Evolutionary conservation across 2,113 vertebrate genomes (phyloP).

Genomic region (Corythoichthys haematopterus): DNA sequence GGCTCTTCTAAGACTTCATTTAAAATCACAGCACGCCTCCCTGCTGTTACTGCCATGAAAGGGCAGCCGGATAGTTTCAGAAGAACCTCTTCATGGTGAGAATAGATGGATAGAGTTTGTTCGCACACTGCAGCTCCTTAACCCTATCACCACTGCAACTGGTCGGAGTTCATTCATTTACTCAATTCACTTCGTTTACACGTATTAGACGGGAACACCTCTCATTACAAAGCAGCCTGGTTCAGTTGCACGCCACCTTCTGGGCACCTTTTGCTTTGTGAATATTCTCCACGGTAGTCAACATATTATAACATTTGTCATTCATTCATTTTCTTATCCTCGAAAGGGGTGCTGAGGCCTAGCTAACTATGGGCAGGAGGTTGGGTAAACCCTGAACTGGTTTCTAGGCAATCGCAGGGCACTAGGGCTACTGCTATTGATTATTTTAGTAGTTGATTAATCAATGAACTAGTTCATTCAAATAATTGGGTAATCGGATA

Average conservation of each 20-base stretch:
- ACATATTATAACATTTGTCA: neutral
- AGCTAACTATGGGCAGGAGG: too few relatives aligned
- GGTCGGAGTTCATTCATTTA: neutral
- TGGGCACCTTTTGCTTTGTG: neutral
- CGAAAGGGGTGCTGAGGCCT: too few relatives aligned
- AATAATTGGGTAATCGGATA: too few relatives aligned
- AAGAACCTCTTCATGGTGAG: conserved; percentile 34
- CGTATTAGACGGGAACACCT: neutral
- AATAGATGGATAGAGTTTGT: conserved; percentile 21
- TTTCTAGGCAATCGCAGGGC: too few relatives aligned
- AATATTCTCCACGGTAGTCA: neutral
- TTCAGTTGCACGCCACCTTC: neutral
- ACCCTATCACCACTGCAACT: neutral
- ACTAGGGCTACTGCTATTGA: too few relatives aligned
- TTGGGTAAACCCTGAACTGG: too few relatives aligned
- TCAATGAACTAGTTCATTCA: too few relatives aligned
- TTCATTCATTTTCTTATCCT: too few relatives aligned
- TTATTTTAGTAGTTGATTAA: too few relatives aligned
- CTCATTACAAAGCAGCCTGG: neutral
- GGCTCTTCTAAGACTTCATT: conserved; percentile 26
- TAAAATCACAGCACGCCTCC: conserved; percentile 35
- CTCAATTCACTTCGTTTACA: neutral
- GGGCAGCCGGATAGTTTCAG: conserved; percentile 36
- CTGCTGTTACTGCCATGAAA: conserved; percentile 19
- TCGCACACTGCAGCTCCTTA: conserved; percentile 14